Base-by-base conservation (phyloP, 2,797 vertebrate genomes). In the Syndactyla subalaris region DNA sequence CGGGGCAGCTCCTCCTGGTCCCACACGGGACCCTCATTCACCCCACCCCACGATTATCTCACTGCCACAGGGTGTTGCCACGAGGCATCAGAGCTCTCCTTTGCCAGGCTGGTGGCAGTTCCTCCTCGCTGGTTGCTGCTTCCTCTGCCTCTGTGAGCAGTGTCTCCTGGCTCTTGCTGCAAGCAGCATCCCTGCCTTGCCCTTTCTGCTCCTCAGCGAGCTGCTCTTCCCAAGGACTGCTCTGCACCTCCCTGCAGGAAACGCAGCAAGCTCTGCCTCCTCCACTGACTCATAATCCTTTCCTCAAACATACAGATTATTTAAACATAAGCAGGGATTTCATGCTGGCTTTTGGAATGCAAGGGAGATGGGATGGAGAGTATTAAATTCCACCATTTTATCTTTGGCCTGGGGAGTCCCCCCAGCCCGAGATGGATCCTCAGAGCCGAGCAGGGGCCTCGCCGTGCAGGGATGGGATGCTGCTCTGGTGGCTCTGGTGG, bases 241-340 rank as follows among this genome's bases (percentile, higher is more conserved):
- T 23, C 63, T 73, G 62, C 48, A 18, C 54, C 67, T 97, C 58
- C 62, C 88, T 67, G 77, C 58, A 65, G 91, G 88, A 85, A 88
- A 46, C 1, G 0, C 61, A 58, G 80, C 51, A 71, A 85, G 63
- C 32, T 1, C 71, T 91, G 74, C 75, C 71, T 94, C 68, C 58
- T 72, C 66, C 3, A 0, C 79, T 9, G 3, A 13, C 73, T 92
- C 84, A 29, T 82, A 92, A 95, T 76, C 94, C 86, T 85, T 86
- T 62, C 67, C 71, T 92, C 90, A 85, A 95, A 87, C 74, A 67
- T 34, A 65, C 71, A 70, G 88, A 82, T 93, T 89, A 89, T 92
- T 94, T 62, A 95, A 92, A 76, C 88, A 55, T 45, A 67, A 93
- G 85, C 77, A 46, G 81, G 88, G 88, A 92, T 95, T 94, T 95